Evolutionary conservation across 2,797 vertebrate genomes (phyloP).

Genomic region (Enteromius unitaeniatus): DNA sequence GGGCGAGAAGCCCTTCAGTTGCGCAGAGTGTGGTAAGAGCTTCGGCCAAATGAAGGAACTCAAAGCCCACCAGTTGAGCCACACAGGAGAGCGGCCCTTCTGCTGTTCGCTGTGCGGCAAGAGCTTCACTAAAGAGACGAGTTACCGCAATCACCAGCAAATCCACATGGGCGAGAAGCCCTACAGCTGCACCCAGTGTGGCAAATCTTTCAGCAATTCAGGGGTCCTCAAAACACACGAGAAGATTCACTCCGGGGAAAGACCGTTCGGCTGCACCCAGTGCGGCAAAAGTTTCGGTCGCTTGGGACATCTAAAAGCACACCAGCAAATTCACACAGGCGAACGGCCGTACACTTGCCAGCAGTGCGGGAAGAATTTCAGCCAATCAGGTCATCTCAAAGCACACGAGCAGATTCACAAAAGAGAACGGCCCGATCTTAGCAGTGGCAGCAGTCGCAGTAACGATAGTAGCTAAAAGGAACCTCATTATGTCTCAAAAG

Average conservation of each 20-base stretch:
- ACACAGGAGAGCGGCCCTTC: slow-evolving; percentile 79
- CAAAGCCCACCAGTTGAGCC: slow-evolving; percentile 80
- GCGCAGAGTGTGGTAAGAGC: slow-evolving; percentile 78
- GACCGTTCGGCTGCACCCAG: slow-evolving; percentile 81
- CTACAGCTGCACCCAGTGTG: slow-evolving; percentile 78
- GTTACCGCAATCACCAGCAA: slow-evolving; percentile 80
- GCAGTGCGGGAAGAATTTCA: slow-evolving; percentile 79
- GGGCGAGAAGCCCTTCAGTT: slow-evolving; percentile 79
- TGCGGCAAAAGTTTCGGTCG: slow-evolving; percentile 84
- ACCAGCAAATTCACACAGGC: slow-evolving; percentile 84
- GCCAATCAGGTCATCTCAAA: slow-evolving; percentile 83
- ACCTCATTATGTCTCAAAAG: slow-evolving; percentile 74
- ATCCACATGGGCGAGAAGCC: slow-evolving; percentile 79
- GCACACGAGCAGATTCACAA: slow-evolving; percentile 84
- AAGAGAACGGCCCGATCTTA: slow-evolving; percentile 71
- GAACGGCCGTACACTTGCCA: slow-evolving; percentile 78
- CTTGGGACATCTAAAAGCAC: slow-evolving; percentile 82
- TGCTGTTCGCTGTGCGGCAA: slow-evolving; percentile 82
- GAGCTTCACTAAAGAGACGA: slow-evolving; percentile 80
- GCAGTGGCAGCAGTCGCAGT: slow-evolving; percentile 69
- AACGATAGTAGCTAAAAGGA: slow-evolving; percentile 75
- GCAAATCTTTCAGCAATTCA: slow-evolving; percentile 81
- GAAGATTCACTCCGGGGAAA: slow-evolving; percentile 81
- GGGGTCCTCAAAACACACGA: slow-evolving; percentile 81
- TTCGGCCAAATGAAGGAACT: slow-evolving; percentile 82